These are phyloP conservation scores for Epinephelus cyanopodus DNA, from an alignment of 2,113 vertebrate species.

Conservation along the genomic window DNA sequence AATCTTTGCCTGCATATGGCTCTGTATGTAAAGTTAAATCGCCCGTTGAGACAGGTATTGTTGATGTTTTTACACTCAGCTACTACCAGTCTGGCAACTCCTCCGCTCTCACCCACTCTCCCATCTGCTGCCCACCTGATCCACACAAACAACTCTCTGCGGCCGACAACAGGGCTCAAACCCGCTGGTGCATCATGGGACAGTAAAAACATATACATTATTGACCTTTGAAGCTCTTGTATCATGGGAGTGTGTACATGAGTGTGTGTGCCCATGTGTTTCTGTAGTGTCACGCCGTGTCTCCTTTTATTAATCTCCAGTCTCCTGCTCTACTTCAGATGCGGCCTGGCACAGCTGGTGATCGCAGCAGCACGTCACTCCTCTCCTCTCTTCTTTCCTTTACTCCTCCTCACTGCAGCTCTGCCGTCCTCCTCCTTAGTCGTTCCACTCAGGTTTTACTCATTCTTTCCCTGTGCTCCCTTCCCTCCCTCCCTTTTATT, in stretches of 20 bases:
- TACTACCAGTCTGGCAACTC: constrained; percentile 66
- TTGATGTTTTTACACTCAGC: constrained; percentile 39
- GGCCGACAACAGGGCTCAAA: not conserved
- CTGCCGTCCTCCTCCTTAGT: not conserved
- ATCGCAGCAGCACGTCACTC: constrained; percentile 7
- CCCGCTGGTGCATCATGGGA: not conserved
- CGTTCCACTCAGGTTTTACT: not conserved
- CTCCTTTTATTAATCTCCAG: constrained; percentile 39
- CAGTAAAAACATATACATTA: not conserved
- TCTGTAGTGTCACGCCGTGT: not conserved
- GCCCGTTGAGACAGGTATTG: constrained; percentile 22
- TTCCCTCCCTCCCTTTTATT: not conserved
- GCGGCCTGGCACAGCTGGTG: constrained; percentile 43
- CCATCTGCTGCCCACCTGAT: constrained; percentile 73
- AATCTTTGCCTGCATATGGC: constrained; percentile 5
- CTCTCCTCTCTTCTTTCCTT: not conserved
- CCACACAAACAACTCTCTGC: constrained; percentile 49
- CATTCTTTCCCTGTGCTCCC: not conserved
- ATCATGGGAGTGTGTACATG: not conserved
- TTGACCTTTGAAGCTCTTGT: not conserved
- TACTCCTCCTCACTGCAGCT: not conserved
- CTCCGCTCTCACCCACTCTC: constrained; percentile 56
- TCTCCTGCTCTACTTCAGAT: constrained; percentile 22
- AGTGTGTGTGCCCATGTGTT: not conserved
- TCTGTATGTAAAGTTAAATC: constrained; percentile 23